Conservation (phyloP, 2,113 vertebrate genomes). For the Octodon degus region DNA sequence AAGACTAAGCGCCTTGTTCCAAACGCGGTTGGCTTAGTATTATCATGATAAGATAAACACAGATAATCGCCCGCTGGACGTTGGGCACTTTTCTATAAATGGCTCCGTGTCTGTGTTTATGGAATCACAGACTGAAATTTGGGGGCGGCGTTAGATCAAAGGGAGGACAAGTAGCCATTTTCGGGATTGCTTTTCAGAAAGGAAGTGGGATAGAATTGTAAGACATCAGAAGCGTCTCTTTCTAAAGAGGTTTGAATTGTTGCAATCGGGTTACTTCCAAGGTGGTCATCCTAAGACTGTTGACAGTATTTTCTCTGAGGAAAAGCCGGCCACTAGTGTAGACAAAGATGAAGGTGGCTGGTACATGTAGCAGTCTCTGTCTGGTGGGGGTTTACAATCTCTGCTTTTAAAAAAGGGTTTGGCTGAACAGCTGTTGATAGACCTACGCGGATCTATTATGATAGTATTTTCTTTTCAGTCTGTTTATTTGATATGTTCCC, state of each 20-base stretch:
- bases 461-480: neutral
- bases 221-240: neutral
- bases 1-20: slow-evolving; percentile 70
- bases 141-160: slow-evolving; percentile 36
- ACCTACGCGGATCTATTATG: neutral
- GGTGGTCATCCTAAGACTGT: neutral
- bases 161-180: neutral
- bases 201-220: slow-evolving; percentile 42
- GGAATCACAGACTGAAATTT: neutral
- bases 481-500: neutral
- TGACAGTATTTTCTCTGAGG: accelerated
- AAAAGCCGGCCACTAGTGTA: accelerated
- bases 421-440: neutral
- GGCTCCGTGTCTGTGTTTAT: neutral
- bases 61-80: slow-evolving; percentile 38
- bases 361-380: accelerated
- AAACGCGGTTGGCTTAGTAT: slow-evolving; percentile 52
- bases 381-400: neutral
- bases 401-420: neutral
- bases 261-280: neutral
- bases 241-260: neutral
- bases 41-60: slow-evolving; percentile 73
- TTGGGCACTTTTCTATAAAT: neutral
- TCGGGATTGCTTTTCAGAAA: slow-evolving; percentile 44
- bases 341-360: neutral